Percentiles rank a stretch among this genome's conserved stretches.
Conservation (phyloP, 2,113 vertebrate species). For the Phoenicopterus ruber region DNA sequence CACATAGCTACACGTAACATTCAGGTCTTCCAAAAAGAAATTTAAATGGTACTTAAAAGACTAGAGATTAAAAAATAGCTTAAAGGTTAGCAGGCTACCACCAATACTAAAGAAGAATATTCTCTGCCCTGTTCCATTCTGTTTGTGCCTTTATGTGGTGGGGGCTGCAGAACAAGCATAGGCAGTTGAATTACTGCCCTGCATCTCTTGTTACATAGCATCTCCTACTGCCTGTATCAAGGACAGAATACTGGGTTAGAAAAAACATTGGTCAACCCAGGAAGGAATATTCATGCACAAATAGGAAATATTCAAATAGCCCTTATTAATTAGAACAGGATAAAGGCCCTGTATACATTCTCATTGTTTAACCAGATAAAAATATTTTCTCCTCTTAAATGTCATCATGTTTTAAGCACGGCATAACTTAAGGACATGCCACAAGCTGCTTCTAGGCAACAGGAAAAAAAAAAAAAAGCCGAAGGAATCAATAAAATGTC, state of each 20-base stretch:
- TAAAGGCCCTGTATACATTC: accelerated
- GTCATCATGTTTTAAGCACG: not conserved
- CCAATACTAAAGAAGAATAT: not conserved
- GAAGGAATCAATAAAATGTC: not conserved
- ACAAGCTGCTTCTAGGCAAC: not conserved
- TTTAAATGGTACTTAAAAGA: not conserved
- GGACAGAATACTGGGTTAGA: not conserved
- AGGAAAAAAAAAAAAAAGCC: not conserved
- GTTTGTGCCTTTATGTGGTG: not conserved
- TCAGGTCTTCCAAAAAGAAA: not conserved
- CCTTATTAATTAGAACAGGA: not conserved
- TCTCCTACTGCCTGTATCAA: not conserved
- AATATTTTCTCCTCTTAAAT: not conserved
- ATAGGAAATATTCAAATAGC: not conserved
- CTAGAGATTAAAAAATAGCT: not conserved
- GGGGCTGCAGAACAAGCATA: not conserved
- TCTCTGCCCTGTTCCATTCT: not conserved
- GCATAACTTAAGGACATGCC: not conserved
- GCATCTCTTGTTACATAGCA: not conserved
- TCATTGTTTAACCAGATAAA: not conserved
- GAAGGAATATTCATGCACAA: not conserved
- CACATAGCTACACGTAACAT: not conserved
- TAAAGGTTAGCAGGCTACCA: not conserved
- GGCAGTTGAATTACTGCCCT: not conserved
- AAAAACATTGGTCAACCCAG: accelerated